These are phyloP conservation scores for Lithophane ornitopus DNA, from an alignment of 2,888 invertebrate genomes.

Conservation along the genomic window DNA sequence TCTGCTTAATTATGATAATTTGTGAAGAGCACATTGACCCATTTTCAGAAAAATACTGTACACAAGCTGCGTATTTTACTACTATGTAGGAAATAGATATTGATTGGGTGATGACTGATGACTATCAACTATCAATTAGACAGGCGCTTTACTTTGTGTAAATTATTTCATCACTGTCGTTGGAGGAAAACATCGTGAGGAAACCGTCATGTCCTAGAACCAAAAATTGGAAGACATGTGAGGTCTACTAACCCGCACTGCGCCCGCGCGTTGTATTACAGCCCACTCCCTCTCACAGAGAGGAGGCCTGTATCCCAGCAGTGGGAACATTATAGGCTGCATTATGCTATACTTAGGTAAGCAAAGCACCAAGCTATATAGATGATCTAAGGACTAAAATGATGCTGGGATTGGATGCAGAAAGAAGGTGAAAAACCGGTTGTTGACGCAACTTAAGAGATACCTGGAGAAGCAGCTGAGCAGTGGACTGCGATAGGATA, in stretches of 20 bases:
- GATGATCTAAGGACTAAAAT: neutral
- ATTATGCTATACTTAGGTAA: too few relatives aligned
- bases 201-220: too few relatives aligned
- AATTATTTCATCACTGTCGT: too few relatives aligned
- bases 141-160: too few relatives aligned
- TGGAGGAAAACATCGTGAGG: too few relatives aligned
- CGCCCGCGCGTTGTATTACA: too few relatives aligned
- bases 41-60: neutral
- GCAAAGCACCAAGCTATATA: neutral
- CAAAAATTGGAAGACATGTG: too few relatives aligned
- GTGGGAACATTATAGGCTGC: too few relatives aligned
- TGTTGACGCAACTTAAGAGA: neutral
- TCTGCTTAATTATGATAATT: slow-evolving; percentile 9
- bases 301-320: too few relatives aligned
- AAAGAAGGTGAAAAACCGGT: neutral
- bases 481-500: neutral
- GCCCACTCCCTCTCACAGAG: too few relatives aligned
- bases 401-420: too few relatives aligned
- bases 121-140: neutral
- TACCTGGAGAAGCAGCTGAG: neutral
- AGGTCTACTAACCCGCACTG: too few relatives aligned
- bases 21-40: neutral
- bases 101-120: neutral
- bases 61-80: neutral
- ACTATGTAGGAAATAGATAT: neutral